Conservation (phyloP, 2,888 invertebrate species). For the Protodeltote pygarga region DNA sequence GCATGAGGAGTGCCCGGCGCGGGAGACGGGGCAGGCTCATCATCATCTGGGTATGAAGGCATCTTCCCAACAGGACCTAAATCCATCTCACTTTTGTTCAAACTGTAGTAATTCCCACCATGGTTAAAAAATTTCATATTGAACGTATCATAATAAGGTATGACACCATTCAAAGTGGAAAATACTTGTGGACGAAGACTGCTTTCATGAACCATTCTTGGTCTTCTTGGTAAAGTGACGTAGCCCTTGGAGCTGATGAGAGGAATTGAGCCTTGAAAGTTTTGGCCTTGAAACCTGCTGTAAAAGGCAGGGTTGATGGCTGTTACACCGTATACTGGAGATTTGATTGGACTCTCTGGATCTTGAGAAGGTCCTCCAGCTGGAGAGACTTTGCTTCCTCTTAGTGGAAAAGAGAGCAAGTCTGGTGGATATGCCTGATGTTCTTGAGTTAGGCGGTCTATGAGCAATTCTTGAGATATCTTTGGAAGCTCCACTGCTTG, state of each 20-base stretch:
- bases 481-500: constrained; percentile 87
- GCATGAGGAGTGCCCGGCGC: constrained; percentile 84
- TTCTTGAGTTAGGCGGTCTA: constrained; percentile 77
- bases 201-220: constrained; percentile 88
- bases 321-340: constrained; percentile 72
- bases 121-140: constrained; percentile 94
- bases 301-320: constrained; percentile 67
- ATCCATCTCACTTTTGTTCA: constrained; percentile 90
- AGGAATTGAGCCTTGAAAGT: constrained; percentile 85
- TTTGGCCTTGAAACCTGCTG: constrained; percentile 88
- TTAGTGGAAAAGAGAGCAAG: constrained; percentile 91
- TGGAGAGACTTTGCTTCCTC: constrained; percentile 84
- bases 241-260: constrained; percentile 90
- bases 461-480: constrained; percentile 81
- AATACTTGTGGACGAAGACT: constrained; percentile 77
- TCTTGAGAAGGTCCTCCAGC: constrained; percentile 64
- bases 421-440: constrained; percentile 92
- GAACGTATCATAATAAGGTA: constrained; percentile 91
- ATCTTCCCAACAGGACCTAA: constrained; percentile 84
- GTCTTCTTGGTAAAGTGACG: constrained; percentile 94
- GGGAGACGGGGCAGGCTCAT: constrained; percentile 83
- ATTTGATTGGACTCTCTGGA: constrained; percentile 72
- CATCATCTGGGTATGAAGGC: constrained; percentile 82
- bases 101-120: constrained; percentile 91
- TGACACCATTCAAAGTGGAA: constrained; percentile 79